A percentile compares a stretch with the other conserved stretches of the same genome.
These are phyloP conservation scores for Chlamydotis undulata DNA, from an alignment of 2,113 vertebrate genomes.

Conservation along the genomic window DNA sequence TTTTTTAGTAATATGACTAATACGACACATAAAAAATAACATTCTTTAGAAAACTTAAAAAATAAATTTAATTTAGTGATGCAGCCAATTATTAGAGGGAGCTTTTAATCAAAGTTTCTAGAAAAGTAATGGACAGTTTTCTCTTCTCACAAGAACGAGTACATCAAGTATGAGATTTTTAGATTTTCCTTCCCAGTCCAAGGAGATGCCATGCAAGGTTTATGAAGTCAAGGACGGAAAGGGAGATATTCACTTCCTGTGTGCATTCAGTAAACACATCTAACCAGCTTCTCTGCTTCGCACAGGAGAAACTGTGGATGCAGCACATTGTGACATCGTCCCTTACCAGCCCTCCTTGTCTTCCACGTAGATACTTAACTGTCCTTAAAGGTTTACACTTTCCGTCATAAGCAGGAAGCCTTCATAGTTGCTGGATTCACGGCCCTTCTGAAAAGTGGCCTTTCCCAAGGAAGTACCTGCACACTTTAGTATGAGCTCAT, in stretches of 20 bases:
- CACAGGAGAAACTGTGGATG: background rate
- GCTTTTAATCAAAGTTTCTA: background rate
- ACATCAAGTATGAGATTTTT: background rate
- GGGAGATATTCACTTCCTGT: background rate
- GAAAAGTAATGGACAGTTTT: background rate
- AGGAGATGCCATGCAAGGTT: background rate
- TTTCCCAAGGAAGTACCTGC: background rate
- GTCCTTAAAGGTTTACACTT: background rate
- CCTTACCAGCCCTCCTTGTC: background rate
- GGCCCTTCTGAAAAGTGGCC: background rate
- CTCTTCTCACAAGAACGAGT: background rate
- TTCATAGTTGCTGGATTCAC: background rate
- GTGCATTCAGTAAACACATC: background rate
- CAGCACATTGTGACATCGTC: background rate
- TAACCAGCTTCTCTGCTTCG: background rate
- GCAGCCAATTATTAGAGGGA: background rate
- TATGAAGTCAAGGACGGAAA: background rate
- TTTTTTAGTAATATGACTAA: no score
- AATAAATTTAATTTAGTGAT: background rate
- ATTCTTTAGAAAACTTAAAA: background rate
- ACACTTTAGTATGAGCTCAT: background rate
- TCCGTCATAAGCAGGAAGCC: background rate
- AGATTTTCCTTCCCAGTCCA: background rate
- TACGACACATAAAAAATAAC: background rate
- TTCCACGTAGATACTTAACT: background rate